These are phyloP conservation scores for Latrodectus geometricus DNA, from an alignment of 1,140 invertebrate species.

Conservation along the genomic window DNA sequence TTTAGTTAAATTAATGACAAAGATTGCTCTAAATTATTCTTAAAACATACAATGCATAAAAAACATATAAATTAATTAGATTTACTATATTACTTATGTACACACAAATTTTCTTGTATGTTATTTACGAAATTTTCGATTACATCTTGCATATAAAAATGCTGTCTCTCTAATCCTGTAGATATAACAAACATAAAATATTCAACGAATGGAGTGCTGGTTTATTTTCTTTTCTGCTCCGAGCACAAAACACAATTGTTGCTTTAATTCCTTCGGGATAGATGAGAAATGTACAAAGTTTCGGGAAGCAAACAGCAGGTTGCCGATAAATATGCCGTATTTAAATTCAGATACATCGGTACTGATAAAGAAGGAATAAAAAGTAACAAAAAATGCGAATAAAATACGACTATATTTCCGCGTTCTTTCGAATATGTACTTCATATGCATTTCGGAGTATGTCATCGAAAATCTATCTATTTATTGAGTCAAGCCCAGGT, in stretches of 20 bases:
- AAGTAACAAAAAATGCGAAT: background rate
- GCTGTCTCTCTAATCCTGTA: too few relatives aligned
- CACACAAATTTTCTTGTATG: too few relatives aligned
- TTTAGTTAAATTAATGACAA: too few relatives aligned
- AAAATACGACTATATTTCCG: background rate
- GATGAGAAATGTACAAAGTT: slow-evolving; percentile 11
- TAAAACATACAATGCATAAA: too few relatives aligned
- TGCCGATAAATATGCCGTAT: slow-evolving; percentile 38
- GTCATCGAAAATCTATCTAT: slow-evolving; percentile 53
- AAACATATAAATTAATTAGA: too few relatives aligned
- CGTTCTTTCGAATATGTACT: background rate
- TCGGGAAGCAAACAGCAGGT: slow-evolving; percentile 10
- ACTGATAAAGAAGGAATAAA: background rate
- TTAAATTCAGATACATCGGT: slow-evolving; percentile 23
- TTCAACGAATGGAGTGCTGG: too few relatives aligned
- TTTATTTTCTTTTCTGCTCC: too few relatives aligned
- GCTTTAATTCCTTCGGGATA: slow-evolving; percentile 17
- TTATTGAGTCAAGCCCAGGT: slow-evolving; percentile 51
- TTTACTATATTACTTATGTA: too few relatives aligned
- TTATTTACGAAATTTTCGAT: too few relatives aligned
- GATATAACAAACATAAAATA: too few relatives aligned
- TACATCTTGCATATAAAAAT: too few relatives aligned
- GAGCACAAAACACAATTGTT: background rate
- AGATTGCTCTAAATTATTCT: too few relatives aligned
- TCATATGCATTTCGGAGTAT: slow-evolving; percentile 35